Evolutionary conservation across 1,140 invertebrate genomes (phyloP).

Genomic region (Macrobrachium nipponense): DNA sequence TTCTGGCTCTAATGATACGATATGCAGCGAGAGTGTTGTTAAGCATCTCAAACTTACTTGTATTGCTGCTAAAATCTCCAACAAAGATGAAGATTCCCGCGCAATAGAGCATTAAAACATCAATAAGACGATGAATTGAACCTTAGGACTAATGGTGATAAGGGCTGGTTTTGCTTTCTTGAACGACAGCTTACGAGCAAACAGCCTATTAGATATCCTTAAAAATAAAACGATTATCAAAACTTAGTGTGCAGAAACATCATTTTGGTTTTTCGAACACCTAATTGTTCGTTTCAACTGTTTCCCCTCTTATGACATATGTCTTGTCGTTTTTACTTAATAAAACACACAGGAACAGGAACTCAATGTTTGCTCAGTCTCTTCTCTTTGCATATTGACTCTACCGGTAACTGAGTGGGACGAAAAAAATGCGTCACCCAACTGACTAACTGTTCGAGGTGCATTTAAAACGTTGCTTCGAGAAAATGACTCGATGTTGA

Average conservation of each 20-base stretch:
- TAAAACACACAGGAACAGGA: background rate
- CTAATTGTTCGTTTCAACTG: conserved; percentile 10
- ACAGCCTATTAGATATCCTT: conserved; percentile 45
- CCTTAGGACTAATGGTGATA: conserved; percentile 4
- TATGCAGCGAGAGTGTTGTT: conserved; percentile 56
- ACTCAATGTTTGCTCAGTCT: too few relatives aligned
- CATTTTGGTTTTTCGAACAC: conserved; percentile 19
- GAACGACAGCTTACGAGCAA: conserved; percentile 26
- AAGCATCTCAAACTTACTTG: conserved; percentile 60
- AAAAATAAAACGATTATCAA: conserved; percentile 53
- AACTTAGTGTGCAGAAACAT: conserved; percentile 41
- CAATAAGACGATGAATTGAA: background rate
- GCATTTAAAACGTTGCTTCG: background rate
- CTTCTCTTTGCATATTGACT: too few relatives aligned
- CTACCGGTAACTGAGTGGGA: background rate
- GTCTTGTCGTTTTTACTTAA: background rate
- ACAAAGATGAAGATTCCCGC: conserved; percentile 53
- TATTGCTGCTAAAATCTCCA: conserved; percentile 58
- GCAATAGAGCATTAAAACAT: conserved; percentile 46
- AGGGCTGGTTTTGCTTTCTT: conserved; percentile 7
- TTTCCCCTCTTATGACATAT: conserved; percentile 6
- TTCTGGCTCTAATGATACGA: conserved; percentile 59
- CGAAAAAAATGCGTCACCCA: background rate
- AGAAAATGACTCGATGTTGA: background rate
- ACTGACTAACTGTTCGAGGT: background rate